Percentiles rank a stretch among this genome's conserved stretches.
Evolutionary conservation across 2,113 vertebrate genomes (phyloP).

Genomic region (Falcunculus frontatus): DNA sequence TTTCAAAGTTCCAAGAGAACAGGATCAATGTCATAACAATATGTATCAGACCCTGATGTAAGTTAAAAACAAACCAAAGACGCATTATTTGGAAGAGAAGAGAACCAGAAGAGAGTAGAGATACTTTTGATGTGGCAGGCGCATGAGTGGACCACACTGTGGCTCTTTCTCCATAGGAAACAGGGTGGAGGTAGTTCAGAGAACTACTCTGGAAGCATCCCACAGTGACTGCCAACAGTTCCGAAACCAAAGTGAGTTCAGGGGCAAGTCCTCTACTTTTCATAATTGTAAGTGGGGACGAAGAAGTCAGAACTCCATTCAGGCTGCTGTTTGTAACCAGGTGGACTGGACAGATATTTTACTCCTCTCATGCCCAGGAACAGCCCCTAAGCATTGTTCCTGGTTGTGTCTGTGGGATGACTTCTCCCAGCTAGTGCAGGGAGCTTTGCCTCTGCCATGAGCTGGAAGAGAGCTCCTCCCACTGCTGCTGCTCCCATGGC

Average conservation of each 20-base stretch:
- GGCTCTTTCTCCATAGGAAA: neutral
- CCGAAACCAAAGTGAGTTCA: neutral
- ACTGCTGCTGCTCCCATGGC: neutral
- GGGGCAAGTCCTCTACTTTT: neutral
- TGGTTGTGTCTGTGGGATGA: neutral
- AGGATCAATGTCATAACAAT: neutral
- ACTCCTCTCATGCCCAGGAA: neutral
- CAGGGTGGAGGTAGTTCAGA: neutral
- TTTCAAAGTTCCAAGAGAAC: neutral
- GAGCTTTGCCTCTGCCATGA: neutral
- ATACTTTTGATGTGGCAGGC: neutral
- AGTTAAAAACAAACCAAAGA: neutral
- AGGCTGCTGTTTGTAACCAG: neutral
- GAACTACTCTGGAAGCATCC: neutral
- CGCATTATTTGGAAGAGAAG: neutral
- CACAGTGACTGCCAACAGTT: neutral
- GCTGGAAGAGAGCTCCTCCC: neutral
- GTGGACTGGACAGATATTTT: neutral
- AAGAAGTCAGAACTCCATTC: neutral
- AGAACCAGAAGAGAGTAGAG: neutral
- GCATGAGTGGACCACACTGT: accelerated
- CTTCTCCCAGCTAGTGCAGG: neutral
- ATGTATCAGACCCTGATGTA: neutral
- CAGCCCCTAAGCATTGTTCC: neutral
- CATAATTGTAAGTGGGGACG: accelerated